A percentile compares a stretch with the other conserved stretches of the same genome.
phyloP scores from a whole-genome alignment of 2,888 invertebrate species.

The Tipula lateralis region DNA sequence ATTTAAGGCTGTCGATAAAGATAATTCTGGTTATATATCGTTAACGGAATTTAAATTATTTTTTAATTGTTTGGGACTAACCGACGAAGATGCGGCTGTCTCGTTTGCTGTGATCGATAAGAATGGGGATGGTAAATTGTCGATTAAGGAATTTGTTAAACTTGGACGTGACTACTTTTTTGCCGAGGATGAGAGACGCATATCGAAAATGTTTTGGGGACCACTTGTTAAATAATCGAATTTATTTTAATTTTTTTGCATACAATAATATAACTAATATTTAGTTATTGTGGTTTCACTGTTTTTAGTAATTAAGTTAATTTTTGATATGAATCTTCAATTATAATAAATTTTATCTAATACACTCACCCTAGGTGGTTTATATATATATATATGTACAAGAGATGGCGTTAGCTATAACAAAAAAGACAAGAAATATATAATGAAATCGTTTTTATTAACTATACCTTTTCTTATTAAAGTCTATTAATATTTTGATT shows the following conservation, averaged over 20 bases:
- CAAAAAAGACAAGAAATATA: background rate
- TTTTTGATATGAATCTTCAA: background rate
- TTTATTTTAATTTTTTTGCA: background rate
- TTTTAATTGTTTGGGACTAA: constrained; percentile 71
- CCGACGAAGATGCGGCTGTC: constrained; percentile 68
- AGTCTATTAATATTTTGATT: background rate
- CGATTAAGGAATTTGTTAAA: constrained; percentile 71
- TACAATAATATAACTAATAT: background rate
- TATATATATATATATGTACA: background rate
- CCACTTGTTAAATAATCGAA: constrained; percentile 60
- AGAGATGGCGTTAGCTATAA: background rate
- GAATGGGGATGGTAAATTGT: constrained; percentile 72
- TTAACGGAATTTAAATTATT: constrained; percentile 78
- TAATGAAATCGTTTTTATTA: background rate
- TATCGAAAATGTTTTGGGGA: constrained; percentile 84
- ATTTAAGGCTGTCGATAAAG: constrained; percentile 81
- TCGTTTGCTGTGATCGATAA: constrained; percentile 74
- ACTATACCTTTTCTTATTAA: background rate
- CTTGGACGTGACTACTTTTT: constrained; percentile 76
- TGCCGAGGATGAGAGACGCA: constrained; percentile 66
- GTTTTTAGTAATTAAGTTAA: background rate
- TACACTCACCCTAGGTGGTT: background rate
- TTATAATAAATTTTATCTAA: background rate
- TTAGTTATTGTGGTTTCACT: constrained; percentile 24
- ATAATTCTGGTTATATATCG: constrained; percentile 70